Conservation (phyloP, 2,888 invertebrate species). For the Erynnis tages region DNA sequence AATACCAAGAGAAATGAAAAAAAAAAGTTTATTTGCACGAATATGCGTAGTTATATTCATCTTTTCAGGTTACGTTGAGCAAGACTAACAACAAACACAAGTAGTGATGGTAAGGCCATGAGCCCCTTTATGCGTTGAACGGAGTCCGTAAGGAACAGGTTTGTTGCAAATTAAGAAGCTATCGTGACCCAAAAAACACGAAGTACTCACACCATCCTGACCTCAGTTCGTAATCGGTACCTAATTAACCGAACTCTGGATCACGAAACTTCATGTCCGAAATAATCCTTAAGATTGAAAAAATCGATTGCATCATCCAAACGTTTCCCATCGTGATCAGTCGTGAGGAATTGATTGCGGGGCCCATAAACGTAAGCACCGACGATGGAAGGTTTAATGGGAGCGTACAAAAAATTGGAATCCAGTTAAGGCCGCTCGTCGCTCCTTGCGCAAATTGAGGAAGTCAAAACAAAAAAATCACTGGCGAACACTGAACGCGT, state of each 20-base stretch:
- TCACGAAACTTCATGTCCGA: conserved; percentile 24
- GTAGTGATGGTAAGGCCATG: no score
- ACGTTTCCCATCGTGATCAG: conserved; percentile 29
- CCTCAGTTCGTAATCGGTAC: conserved; percentile 19
- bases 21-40: no score
- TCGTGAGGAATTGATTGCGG: conserved; percentile 34
- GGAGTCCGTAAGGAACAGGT: background rate
- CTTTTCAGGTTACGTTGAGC: no score
- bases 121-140: no score
- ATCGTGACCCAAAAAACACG: conserved; percentile 18
- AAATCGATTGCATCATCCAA: conserved; percentile 27
- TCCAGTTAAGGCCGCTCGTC: conserved; percentile 32
- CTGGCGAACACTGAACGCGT: conserved; percentile 20
- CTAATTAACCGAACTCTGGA: conserved; percentile 14
- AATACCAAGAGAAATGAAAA: no score
- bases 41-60: no score
- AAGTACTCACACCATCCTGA: conserved; percentile 5
- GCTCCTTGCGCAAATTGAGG: conserved; percentile 34
- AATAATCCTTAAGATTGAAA: conserved; percentile 24
- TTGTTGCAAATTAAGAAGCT: background rate
- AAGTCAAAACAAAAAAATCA: conserved; percentile 31
- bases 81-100: no score
- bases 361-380: conserved; percentile 31
- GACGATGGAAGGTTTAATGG: conserved; percentile 25
- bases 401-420: conserved; percentile 32